Evolutionary conservation across 1,140 invertebrate species (phyloP), one percentile per base, ranked within the genome.

Genomic region (Meloidogyne floridensis): DNA sequence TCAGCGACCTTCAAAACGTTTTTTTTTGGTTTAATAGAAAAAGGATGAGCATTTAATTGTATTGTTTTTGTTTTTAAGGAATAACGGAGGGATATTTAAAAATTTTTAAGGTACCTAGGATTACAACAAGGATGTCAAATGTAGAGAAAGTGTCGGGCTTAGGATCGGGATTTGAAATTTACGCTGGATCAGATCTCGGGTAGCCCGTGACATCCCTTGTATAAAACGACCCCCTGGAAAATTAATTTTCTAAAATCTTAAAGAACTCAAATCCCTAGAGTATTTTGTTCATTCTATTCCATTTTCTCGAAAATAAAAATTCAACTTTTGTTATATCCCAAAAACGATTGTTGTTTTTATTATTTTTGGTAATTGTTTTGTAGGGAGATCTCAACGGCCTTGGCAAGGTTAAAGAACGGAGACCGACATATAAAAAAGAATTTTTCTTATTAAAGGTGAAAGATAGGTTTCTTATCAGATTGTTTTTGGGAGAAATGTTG

Each of bases 41-140:
- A 65, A 65, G n/a, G n/a, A 65, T 65, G 59, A 65, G 59, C 15
- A 65, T 65, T 65, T 65, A 65, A 65, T 65, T 65, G 59, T 65
- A 65, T 65, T 65, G 59, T 65, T 65, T 65, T 65, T 65, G n/a
- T 65, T 15, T 65, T 65, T n/a, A n/a, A 65, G 15, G 10, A 65
- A n/a, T 65, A 65, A 65, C 59, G 59, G 59, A 3, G 59, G 59
- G n/a, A 65, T 65, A 65, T 8, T 65, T 2, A 65, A 65, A 18
- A n/a, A 59, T 2, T 3, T 15, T n/a, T 54, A 54, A 65, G 6
- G 0, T 5, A 2, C 7, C 47, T 7, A 65, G n/a, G 5, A 32
- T 32, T 32, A 32, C 32, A 32, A 32, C 32, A 32, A 32, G 32
- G 32, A 32, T 32, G 32, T 32, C 32, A 32, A 32, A 32, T 32